Percentiles rank a stretch among this genome's conserved stretches.
These are phyloP conservation scores for Laterallus jamaicensis DNA, from an alignment of 2,113 vertebrate species.

Conservation along the genomic window DNA sequence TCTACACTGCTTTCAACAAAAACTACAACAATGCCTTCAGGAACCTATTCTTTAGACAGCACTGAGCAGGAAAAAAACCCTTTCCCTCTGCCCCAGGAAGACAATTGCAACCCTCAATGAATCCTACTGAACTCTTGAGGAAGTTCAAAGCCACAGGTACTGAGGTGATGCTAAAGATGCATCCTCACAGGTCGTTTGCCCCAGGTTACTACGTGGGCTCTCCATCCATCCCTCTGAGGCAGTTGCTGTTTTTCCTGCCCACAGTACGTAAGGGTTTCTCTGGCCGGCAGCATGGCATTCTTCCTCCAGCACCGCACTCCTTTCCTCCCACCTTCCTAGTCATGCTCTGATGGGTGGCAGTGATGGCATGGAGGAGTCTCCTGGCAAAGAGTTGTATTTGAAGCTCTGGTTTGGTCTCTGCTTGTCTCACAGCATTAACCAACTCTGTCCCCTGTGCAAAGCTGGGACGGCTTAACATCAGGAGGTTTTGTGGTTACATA, in stretches of 20 bases:
- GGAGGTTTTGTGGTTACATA: background rate
- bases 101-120: background rate
- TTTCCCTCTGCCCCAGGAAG: background rate
- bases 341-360: background rate
- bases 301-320: background rate
- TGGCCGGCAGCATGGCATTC: background rate
- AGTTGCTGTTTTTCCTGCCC: background rate
- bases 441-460: background rate
- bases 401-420: background rate
- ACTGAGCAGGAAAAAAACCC: constrained; percentile 55
- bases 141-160: background rate
- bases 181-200: rapidly evolving
- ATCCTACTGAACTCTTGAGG: background rate
- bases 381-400: background rate
- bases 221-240: background rate
- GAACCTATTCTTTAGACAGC: constrained; percentile 89
- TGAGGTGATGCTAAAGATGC: background rate
- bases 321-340: background rate
- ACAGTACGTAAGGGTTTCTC: background rate
- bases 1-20: constrained; percentile 97
- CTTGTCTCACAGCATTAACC: background rate
- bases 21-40: constrained; percentile 96
- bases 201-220: background rate
- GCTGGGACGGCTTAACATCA: background rate
- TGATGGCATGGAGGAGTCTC: background rate